These are phyloP conservation scores for Matsumurasca onukii DNA, from an alignment of 1,140 invertebrate genomes.

Conservation along the genomic window DNA sequence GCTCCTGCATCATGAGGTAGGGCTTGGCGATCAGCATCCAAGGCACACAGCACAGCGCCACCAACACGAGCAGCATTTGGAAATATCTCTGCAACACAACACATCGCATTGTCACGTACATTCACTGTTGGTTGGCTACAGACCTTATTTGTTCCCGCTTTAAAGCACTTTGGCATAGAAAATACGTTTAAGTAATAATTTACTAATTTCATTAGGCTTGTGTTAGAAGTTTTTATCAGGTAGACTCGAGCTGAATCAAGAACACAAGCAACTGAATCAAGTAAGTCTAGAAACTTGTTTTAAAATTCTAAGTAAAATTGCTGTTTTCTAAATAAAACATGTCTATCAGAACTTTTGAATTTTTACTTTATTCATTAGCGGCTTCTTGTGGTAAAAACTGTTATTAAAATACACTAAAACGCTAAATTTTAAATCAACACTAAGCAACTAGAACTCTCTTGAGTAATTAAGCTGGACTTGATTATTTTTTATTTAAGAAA, in stretches of 20 bases:
- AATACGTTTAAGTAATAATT: neutral
- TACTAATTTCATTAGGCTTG: neutral
- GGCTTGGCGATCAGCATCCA: slow-evolving; percentile 97
- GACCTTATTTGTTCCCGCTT: neutral
- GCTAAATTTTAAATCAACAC: neutral
- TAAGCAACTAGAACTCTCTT: neutral
- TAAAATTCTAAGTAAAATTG: no score
- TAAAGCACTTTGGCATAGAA: no score
- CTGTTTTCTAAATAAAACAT: no score
- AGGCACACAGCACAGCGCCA: slow-evolving; percentile 88
- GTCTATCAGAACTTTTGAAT: no score
- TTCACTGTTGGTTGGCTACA: slow-evolving; percentile 3
- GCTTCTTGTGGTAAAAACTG: neutral
- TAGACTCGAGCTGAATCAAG: neutral
- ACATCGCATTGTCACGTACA: neutral
- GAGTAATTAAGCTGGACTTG: neutral
- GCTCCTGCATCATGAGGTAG: slow-evolving; percentile 70
- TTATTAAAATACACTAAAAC: neutral
- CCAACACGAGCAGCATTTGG: slow-evolving; percentile 82
- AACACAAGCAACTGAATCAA: neutral
- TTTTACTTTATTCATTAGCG: neutral
- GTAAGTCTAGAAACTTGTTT: no score
- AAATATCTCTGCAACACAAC: slow-evolving; percentile 53
- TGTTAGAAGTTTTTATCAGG: neutral
- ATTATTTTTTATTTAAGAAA: neutral